Conservation (phyloP, 2,113 vertebrate species). For the Oncorhynchus clarkii region DNA sequence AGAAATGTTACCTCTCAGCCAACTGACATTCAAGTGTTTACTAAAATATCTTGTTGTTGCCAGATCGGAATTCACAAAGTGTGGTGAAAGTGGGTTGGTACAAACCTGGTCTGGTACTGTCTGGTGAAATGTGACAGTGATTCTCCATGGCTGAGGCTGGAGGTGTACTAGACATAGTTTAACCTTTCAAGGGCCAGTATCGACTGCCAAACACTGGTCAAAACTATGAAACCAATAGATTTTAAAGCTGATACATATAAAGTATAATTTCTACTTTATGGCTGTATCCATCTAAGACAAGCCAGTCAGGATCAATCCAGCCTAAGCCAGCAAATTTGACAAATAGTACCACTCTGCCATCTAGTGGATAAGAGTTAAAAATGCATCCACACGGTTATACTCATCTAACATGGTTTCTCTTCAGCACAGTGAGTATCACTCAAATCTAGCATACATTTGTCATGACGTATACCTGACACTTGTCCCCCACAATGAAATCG, state of each 20-base stretch:
- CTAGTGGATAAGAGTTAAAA: slow-evolving; percentile 31
- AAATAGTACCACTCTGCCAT: slow-evolving; percentile 44
- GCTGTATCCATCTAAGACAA: neutral
- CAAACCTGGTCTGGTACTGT: neutral
- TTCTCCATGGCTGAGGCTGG: neutral
- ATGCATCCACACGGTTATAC: neutral
- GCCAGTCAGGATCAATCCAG: neutral
- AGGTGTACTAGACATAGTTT: neutral
- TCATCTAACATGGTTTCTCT: neutral
- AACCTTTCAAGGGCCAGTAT: neutral
- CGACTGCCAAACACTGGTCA: no score
- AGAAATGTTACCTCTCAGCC: neutral
- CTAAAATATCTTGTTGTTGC: neutral
- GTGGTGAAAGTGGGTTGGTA: neutral
- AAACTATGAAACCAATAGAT: no score
- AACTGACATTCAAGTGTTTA: neutral
- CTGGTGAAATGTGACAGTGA: slow-evolving; percentile 9
- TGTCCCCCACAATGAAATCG: no score
- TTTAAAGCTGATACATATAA: no score
- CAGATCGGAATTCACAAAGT: neutral
- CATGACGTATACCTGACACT: no score
- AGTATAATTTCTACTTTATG: neutral
- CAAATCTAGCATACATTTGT: no score
- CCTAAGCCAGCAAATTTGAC: neutral
- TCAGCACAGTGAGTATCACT: no score